Evolutionary conservation across 2,888 invertebrate genomes (phyloP), one percentile per base, ranked within the genome.

Genomic region (Xestia ashworthii): DNA sequence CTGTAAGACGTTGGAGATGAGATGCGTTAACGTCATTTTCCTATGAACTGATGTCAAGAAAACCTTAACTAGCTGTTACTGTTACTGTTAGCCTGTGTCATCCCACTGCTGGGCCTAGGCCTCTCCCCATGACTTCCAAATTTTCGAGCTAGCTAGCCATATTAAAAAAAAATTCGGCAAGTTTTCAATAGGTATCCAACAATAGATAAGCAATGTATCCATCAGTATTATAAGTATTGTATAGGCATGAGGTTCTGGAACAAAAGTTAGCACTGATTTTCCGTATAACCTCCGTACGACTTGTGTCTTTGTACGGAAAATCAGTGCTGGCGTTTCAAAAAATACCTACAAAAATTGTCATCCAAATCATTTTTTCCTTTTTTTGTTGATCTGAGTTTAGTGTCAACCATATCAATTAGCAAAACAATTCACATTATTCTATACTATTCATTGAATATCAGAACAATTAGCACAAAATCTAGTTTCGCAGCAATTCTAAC

Each of bases 401-500:
- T 62, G 46, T 67, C 53, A 16, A 22, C 3, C 44, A 69, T 62
- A 46, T 32, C 1, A 32, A 46, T 55, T 65, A 14, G 14, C 71
- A 72, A 71, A 69, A 12, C 12, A 14, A 50, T 62, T 67, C n/a
- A 69, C 11, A 69, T 38, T 19, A 38, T 62, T 62, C 4, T 9
- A 11, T 5, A 38, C 19, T 22, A 11, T 14, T 38, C 19, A 67
- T 46, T 85, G 50, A 70, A 82, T 44, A 69, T 14, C 48, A 38
- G 3, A 11, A 66, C 25, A 71, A 66, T 12, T 44, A 53, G 5
- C 12, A 50, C 19, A 71, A 22, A 67, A 76, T 76, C 60, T 66
- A 66, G 78, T 82, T 82, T 44, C 16, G 25, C 12, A 67, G 19
- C 58, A 66, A 71, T 38, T 44, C 71, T 72, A 60, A 68, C 53